Conservation (phyloP, 1,140 invertebrate genomes). For the Pachyrhynchus sulphureomaculatus region DNA sequence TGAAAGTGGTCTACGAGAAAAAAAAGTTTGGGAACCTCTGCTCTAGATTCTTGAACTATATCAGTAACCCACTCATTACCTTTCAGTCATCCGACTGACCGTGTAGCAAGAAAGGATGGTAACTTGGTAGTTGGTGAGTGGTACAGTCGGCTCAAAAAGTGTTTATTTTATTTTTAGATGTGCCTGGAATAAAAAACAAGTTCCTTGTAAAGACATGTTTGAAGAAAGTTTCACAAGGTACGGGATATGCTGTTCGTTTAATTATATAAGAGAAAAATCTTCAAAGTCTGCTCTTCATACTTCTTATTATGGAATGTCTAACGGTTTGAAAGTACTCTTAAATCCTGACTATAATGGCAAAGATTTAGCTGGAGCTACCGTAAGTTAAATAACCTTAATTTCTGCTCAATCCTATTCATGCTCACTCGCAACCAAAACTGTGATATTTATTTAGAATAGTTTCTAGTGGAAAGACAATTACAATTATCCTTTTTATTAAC, state of each 20-base stretch:
- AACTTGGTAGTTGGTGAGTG: too few species aligned
- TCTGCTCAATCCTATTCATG: not conserved
- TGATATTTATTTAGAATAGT: not conserved
- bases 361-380: not conserved
- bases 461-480: not conserved
- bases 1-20: not conserved
- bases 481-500: not conserved
- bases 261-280: not conserved
- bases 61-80: too few species aligned
- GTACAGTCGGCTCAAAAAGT: too few species aligned
- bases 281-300: not conserved
- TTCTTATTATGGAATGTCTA: not conserved
- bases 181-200: slow-evolving; percentile 7
- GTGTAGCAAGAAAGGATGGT: too few species aligned
- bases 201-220: not conserved
- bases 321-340: not conserved
- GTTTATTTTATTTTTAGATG: slow-evolving; percentile 5
- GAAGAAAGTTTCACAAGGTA: not conserved
- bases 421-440: not conserved
- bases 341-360: not conserved
- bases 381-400: not conserved
- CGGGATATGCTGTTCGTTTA: slow-evolving; percentile 8
- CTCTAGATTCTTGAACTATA: too few species aligned
- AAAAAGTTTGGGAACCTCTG: not conserved
- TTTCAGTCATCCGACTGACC: too few species aligned